A percentile compares a stretch with the other conserved stretches of the same genome.
Conservation (phyloP, 2,797 vertebrate genomes). For the Anas capensis region DNA sequence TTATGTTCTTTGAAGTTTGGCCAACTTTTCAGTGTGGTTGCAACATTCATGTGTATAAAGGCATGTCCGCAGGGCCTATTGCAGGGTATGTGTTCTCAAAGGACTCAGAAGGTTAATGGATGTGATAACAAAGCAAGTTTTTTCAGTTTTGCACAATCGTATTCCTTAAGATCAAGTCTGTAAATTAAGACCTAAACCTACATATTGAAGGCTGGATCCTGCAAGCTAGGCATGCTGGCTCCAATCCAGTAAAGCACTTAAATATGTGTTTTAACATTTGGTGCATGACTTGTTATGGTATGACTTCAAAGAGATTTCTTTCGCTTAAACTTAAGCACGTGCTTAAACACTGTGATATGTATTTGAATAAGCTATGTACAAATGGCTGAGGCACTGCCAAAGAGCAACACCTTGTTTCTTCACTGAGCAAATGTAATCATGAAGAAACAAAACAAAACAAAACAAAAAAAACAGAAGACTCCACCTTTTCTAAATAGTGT, state of each 20-base stretch:
- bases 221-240: neutral
- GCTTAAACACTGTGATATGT: neutral
- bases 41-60: neutral
- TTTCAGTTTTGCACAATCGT: slow-evolving; percentile 47
- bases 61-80: slow-evolving; percentile 16
- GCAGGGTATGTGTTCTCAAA: neutral
- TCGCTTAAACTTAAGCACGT: slow-evolving; percentile 39
- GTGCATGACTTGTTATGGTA: neutral
- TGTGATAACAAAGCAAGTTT: slow-evolving; percentile 40
- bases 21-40: neutral
- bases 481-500: neutral
- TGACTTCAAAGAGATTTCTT: slow-evolving; percentile 33
- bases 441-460: neutral
- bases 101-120: neutral
- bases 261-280: slow-evolving; percentile 30
- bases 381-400: neutral
- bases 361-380: neutral
- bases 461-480: neutral
- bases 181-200: slow-evolving; percentile 46
- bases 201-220: neutral
- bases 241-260: slow-evolving; percentile 14
- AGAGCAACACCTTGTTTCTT: neutral
- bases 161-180: slow-evolving; percentile 12
- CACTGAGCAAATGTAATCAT: neutral
- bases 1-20: slow-evolving; percentile 49